Evolutionary conservation across 2,888 invertebrate species (phyloP).

Genomic region (Oxystoma pomonae): DNA sequence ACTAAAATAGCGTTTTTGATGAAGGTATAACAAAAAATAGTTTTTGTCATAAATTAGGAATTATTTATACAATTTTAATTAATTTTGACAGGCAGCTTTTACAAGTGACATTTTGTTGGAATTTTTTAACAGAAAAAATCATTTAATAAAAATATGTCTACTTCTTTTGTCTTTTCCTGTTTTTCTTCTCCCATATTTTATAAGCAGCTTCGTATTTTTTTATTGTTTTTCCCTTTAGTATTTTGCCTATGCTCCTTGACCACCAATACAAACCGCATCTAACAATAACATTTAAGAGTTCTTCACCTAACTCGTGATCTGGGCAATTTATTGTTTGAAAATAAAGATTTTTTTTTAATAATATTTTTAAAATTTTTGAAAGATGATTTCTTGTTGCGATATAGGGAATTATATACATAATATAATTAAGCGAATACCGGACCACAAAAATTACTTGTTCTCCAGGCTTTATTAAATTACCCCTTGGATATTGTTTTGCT

Average conservation of each 20-base stretch:
- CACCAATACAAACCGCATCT: conserved; percentile 7
- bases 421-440: not conserved
- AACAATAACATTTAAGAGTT: conserved; percentile 1
- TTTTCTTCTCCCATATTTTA: too few species aligned
- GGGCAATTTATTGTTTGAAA: conserved; percentile 7
- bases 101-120: too few species aligned
- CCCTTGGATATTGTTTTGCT: not conserved
- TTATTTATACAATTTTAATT: too few species aligned
- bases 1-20: too few species aligned
- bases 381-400: not conserved
- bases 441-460: conserved; percentile 5
- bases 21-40: too few species aligned
- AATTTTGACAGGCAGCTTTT: too few species aligned
- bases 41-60: too few species aligned
- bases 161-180: too few species aligned
- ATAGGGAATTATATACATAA: conserved; percentile 7
- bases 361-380: conserved; percentile 1
- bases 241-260: conserved; percentile 4
- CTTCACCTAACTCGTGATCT: conserved; percentile 6
- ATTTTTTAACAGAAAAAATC: too few species aligned
- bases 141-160: too few species aligned
- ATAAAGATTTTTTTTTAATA: conserved; percentile 2
- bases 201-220: conserved; percentile 5
- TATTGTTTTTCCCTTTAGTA: conserved; percentile 1
- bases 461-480: conserved; percentile 2